These are phyloP conservation scores for Polyploca ridens DNA, from an alignment of 2,888 invertebrate species.

Conservation along the genomic window DNA sequence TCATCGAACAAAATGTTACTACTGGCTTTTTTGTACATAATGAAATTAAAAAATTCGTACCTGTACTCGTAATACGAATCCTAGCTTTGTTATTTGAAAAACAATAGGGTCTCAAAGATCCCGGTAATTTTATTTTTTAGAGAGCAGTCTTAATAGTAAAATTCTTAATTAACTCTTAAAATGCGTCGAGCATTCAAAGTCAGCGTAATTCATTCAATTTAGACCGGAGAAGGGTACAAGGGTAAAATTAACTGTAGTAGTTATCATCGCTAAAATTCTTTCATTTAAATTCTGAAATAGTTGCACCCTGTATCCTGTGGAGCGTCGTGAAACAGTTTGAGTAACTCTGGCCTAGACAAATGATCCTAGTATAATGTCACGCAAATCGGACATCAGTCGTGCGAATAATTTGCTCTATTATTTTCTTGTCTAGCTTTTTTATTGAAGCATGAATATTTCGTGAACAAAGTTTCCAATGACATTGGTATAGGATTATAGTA, in stretches of 20 bases:
- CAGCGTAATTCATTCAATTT: background rate
- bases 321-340: background rate
- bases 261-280: no score
- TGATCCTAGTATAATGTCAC: background rate
- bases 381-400: background rate
- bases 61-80: no score
- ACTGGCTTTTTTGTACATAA: no score
- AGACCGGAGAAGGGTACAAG: no score
- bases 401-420: background rate
- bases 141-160: no score
- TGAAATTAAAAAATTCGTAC: no score
- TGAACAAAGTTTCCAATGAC: background rate
- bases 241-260: no score
- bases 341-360: conserved; percentile 1
- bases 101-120: no score
- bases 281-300: no score
- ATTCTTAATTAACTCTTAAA: background rate
- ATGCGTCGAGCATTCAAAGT: background rate
- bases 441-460: background rate
- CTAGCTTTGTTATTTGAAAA: no score
- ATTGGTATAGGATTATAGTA: background rate
- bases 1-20: no score
- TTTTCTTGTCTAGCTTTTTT: background rate
- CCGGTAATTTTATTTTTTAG: no score
- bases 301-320: background rate